Evolutionary conservation across 1,140 invertebrate genomes (phyloP), one percentile per base, ranked within the genome.

Genomic region (Linepithema humile): DNA sequence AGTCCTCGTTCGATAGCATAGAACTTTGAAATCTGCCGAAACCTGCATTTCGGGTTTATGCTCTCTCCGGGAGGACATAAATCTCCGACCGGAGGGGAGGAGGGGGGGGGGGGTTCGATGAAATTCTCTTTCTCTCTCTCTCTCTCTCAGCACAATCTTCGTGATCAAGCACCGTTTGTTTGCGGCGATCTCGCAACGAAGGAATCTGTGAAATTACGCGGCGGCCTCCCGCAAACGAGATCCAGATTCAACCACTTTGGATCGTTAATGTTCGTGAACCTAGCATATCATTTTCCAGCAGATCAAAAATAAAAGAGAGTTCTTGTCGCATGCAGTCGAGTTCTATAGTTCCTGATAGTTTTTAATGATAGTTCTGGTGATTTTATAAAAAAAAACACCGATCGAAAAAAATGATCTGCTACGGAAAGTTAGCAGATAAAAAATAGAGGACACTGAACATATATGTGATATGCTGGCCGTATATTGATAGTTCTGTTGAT

Each of bases 141-240:
- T 23, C n/a, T 10, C 12, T 20, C 55, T 60, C 38, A 12, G 3
- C 12, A 38, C 10, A 10, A 64, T 45, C 29, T 50, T 77, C 29
- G 40, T 64, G n/a, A 77, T 77, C 59, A 48, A 40, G 26, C 23
- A 1, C 17, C 69, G 20, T 80, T 70, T 32, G 23, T 80, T 43
- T 23, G 12, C 26, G 57, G 26, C n/a, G n/a, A 53, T 26, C 15
- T 1, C 40, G 32, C 1, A 5, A 12, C 23, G 2, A 23, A 38
- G 3, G 15, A 29, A 15, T 20, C n/a, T 35, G 23, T 26, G 35
- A 43, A 20, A 43, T 70, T 69, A 69, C 15, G n/a, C n/a, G 6
- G 12, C 17, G 62, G 29, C n/a, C n/a, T 67, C 20, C 26, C 60
- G 17, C 5, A 12, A 74, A 60, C 6, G 38, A 48, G 50, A 7